Percentiles rank a stretch among this genome's conserved stretches.
These are phyloP conservation scores for Pyrgilauda ruficollis DNA, from an alignment of 2,113 vertebrate genomes.

Conservation along the genomic window DNA sequence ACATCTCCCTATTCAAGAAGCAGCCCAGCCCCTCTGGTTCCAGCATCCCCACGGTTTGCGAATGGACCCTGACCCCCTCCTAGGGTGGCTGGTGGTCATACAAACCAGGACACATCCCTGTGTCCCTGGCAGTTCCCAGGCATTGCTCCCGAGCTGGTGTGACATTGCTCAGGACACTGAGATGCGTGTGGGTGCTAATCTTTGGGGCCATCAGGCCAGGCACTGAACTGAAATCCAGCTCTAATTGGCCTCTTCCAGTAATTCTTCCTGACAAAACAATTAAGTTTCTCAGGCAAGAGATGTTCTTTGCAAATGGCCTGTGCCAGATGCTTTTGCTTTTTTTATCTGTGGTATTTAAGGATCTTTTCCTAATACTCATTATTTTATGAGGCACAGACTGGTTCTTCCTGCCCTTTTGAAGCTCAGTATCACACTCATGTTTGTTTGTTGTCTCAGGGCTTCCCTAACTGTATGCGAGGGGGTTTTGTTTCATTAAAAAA, in stretches of 20 bases:
- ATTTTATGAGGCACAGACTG: slow-evolving; percentile 24
- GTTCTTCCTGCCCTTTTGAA: slow-evolving; percentile 30
- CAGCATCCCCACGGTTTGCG: fast-evolving
- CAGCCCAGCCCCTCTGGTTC: background rate
- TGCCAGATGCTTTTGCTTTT: slow-evolving; percentile 55
- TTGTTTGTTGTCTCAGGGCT: slow-evolving; percentile 34
- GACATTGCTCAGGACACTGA: background rate
- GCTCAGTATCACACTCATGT: background rate
- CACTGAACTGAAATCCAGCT: background rate
- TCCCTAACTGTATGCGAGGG: slow-evolving; percentile 1
- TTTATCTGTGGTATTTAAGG: slow-evolving; percentile 47
- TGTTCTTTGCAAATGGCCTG: background rate
- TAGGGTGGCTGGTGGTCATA: background rate
- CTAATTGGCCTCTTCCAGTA: slow-evolving; percentile 49
- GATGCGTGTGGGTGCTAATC: slow-evolving; percentile 35
- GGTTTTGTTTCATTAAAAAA: background rate
- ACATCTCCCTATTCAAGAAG: background rate
- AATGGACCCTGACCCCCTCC: background rate
- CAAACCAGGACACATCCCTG: background rate
- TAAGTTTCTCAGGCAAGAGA: slow-evolving; percentile 58
- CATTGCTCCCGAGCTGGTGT: background rate
- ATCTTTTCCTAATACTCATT: slow-evolving; percentile 40
- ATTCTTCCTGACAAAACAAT: slow-evolving; percentile 54
- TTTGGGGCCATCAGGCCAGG: slow-evolving; percentile 4
- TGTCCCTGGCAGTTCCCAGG: background rate